Percentiles rank a stretch among this genome's conserved stretches.
Evolutionary conservation across 2,888 invertebrate genomes (phyloP).

Genomic region (Catocala fraxini): DNA sequence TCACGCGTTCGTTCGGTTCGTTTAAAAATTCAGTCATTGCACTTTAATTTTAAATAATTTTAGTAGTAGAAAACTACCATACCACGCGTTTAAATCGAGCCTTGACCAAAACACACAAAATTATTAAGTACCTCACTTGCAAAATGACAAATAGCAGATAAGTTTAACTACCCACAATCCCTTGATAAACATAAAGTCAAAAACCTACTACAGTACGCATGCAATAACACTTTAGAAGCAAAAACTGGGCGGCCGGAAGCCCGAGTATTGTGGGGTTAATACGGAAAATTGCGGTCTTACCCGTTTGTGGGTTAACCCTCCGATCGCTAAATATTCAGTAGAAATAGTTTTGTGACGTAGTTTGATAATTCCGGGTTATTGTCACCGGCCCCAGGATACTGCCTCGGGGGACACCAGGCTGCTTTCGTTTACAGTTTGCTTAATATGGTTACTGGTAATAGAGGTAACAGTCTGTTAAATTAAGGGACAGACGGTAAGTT

Average conservation of each 20-base stretch:
- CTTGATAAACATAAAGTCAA: conserved; percentile 10
- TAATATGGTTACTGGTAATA: conserved; percentile 11
- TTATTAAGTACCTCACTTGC: not conserved
- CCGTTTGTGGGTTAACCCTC: conserved; percentile 16
- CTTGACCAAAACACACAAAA: not conserved
- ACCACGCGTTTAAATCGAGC: too few species aligned
- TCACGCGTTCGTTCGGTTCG: too few species aligned
- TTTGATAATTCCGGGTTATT: conserved; percentile 18
- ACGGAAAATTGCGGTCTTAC: conserved; percentile 37
- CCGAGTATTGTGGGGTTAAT: conserved; percentile 28
- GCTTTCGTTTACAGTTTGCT: conserved; percentile 8
- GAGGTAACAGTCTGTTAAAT: conserved; percentile 9
- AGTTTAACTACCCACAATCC: not conserved
- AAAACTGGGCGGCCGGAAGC: conserved; percentile 32
- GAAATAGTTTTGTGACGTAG: conserved; percentile 20
- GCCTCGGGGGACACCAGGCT: conserved; percentile 10
- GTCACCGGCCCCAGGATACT: conserved; percentile 5
- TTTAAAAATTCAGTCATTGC: too few species aligned
- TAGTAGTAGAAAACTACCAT: too few species aligned
- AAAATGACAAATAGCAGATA: conserved; percentile 5
- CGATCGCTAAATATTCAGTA: conserved; percentile 19
- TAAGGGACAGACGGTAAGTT: not conserved
- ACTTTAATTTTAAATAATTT: too few species aligned
- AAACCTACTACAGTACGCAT: conserved; percentile 12
- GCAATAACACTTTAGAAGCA: conserved; percentile 22